These are phyloP conservation scores for Campoplex nolae DNA, from an alignment of 2,888 invertebrate genomes.

Conservation along the genomic window DNA sequence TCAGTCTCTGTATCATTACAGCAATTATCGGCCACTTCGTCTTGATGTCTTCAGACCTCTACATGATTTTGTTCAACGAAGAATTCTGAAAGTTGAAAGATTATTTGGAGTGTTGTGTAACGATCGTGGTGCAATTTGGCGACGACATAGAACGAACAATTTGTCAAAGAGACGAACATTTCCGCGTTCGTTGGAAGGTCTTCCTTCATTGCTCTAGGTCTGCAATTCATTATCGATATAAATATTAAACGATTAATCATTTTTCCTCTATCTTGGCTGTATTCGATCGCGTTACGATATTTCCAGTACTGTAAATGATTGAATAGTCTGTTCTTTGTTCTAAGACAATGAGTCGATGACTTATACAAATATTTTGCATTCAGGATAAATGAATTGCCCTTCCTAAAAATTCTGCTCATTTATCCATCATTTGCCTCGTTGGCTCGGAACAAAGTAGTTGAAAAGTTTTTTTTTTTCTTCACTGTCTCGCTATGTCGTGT, in stretches of 20 bases:
- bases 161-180: background rate
- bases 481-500: slow-evolving; percentile 1
- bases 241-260: slow-evolving; percentile 14
- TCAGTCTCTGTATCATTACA: slow-evolving; percentile 58
- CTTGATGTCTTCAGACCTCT: slow-evolving; percentile 57
- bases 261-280: background rate
- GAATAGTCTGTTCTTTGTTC: background rate
- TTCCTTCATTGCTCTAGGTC: background rate
- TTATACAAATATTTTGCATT: slow-evolving; percentile 18
- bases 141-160: background rate
- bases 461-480: background rate
- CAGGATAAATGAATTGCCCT: slow-evolving; percentile 8
- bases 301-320: background rate
- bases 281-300: slow-evolving; percentile 2
- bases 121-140: too few species aligned
- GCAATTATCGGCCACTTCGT: slow-evolving; percentile 49
- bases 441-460: background rate
- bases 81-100: slow-evolving; percentile 2
- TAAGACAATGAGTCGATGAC: slow-evolving; percentile 26
- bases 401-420: background rate
- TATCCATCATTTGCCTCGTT: background rate
- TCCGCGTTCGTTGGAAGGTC: background rate
- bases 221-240: slow-evolving; percentile 5
- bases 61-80: slow-evolving; percentile 30
- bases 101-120: too few species aligned